Base-by-base conservation (phyloP, 2,888 invertebrate genomes). In the Campoletis raptor region DNA sequence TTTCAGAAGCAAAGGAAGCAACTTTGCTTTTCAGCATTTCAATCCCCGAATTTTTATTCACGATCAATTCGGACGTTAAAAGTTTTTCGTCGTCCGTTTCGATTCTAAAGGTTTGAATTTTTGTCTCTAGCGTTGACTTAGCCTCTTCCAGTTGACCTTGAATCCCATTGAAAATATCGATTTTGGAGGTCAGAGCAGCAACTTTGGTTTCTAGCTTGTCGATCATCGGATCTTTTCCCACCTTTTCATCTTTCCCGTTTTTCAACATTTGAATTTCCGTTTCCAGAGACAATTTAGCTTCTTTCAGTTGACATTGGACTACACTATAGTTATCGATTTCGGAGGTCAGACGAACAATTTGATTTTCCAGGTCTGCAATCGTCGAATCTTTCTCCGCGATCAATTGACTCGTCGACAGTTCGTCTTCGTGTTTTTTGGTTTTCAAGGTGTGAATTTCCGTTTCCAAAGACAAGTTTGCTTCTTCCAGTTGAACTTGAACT, bases 251-350 rank as follows among this genome's bases (percentile, higher is more conserved):
- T 37, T 74, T 83, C 24, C 73, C 79, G 18, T 54, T 57, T 42
- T 66, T 81, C 8, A 85, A 42, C 12, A 36, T 48, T 40, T 72
- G 42, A 0, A 67, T 18, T 67, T 83, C 18, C 8, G 40, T 21
- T 74, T 76, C 70, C n/a, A 84, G 70, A 15, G 72, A 54, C 6
- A 52, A 52, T 72, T 81, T 77, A 0, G 54, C 69, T 10, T 9
- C 21, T 45, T 72, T 37, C 18, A 81, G 21, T 42, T 81, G 40
- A 0, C 30, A 36, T 48, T 67, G 57, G 6, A 72, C 30, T 2
- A 18, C 73, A 0, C 70, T 40, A 18, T 24, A 61, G 45, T 40
- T 36, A 2, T 45, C 24, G 21, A 85, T 76, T 69, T 85, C 84
- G n/a, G 52, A 52, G n/a, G 6, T n/a, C 18, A 18, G n/a, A 52